Evolutionary conservation across 2,888 invertebrate species (phyloP), one percentile per base, ranked within the genome.

Genomic region (Ypsolopha scabrella): DNA sequence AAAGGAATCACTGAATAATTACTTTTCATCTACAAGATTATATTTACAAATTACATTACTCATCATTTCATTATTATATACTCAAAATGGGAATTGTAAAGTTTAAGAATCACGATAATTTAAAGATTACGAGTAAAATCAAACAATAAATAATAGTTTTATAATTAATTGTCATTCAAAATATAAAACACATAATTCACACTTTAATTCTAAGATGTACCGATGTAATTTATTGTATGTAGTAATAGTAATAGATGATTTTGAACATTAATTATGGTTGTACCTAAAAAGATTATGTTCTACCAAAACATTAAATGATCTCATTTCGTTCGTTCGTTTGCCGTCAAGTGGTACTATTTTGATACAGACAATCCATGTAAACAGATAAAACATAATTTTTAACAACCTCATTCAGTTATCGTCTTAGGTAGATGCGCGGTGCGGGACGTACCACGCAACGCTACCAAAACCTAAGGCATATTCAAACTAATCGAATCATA

Each of bases 401-500:
- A 24, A 24, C 24, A 24, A 24, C 24, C 24, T 24, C 24, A 24
- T 24, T 24, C 24, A 24, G 4, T 24, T 4, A 24, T 24, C 24
- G 24, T 4, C 24, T 24, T 24, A 24, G 24, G 24, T 24, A 24
- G 24, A 4, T 24, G 24, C 24, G 24, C 2, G 24, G 4, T 24
- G 24, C 2, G 24, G 24, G 24, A 24, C 24, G 24, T 24, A 24
- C n/a, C 39, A n/a, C 6, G 9, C 39, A 39, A 2, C 3, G 39
- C n/a, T 11, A 34, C 8, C 14, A 14, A 47, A 47, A 34, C 9
- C 36, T 13, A 48, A 53, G 87, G 83, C 82, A 87, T 75, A 61
- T 87, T 87, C 4, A 87, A 67, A 60, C 87, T 87, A 52, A 87
- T 82, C n/a, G 80, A 81, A 55, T 87, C 87, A 61, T 75, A 87